Percentiles rank a stretch among this genome's conserved stretches.
Conservation (phyloP, 1,140 invertebrate genomes). For the Megathymus violae region DNA sequence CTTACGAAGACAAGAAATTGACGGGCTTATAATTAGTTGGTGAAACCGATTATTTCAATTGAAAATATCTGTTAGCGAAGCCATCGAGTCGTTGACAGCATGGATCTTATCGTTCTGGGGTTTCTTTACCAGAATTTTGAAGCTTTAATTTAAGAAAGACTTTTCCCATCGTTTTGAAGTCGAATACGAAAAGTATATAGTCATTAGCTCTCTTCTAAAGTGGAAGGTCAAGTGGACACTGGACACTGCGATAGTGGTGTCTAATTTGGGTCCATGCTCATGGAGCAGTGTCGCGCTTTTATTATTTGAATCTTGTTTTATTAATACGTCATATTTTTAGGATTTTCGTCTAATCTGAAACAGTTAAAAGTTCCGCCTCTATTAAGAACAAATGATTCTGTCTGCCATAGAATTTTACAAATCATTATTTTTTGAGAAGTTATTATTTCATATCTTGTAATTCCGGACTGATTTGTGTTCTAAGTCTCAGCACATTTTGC, state of each 20-base stretch:
- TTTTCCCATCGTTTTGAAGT: slow-evolving; percentile 60
- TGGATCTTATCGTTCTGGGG: slow-evolving; percentile 25
- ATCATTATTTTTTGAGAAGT: slow-evolving; percentile 32
- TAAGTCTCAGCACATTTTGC: slow-evolving; percentile 29
- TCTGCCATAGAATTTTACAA: slow-evolving; percentile 35
- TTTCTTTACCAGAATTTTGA: slow-evolving; percentile 43
- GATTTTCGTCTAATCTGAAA: slow-evolving; percentile 31
- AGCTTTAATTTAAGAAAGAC: slow-evolving; percentile 61
- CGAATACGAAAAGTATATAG: slow-evolving; percentile 45
- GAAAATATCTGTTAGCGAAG: slow-evolving; percentile 23
- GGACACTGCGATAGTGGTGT: slow-evolving; percentile 11
- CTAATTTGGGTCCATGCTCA: slow-evolving; percentile 12
- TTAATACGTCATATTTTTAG: slow-evolving; percentile 15
- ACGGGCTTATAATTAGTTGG: slow-evolving; percentile 20
- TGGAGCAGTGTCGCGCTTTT: slow-evolving; percentile 27
- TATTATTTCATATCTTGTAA: slow-evolving; percentile 25
- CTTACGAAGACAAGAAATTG: slow-evolving; percentile 10
- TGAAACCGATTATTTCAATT: slow-evolving; percentile 32
- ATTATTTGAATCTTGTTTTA: slow-evolving; percentile 26
- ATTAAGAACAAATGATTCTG: slow-evolving; percentile 32
- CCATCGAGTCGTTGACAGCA: slow-evolving; percentile 24
- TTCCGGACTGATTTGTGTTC: slow-evolving; percentile 27
- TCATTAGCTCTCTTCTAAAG: slow-evolving; percentile 53
- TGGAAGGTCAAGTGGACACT: slow-evolving; percentile 14
- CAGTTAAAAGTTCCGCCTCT: slow-evolving; percentile 33